Percentiles rank a stretch among this genome's conserved stretches.
Evolutionary conservation across 2,888 invertebrate species (phyloP).

Genomic region (Hypercompe scribonia): DNA sequence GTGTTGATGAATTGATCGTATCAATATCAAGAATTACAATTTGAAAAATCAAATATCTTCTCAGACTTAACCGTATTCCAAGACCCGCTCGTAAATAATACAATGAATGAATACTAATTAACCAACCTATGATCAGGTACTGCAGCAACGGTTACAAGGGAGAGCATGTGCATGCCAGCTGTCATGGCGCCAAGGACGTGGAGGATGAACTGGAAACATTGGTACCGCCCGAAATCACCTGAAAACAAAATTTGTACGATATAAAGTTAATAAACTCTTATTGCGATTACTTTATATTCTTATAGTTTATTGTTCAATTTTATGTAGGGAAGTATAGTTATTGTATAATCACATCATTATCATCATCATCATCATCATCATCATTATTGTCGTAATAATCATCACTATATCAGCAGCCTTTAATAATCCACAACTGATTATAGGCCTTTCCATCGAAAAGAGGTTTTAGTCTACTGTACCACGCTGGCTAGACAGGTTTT

Average conservation of each 20-base stretch:
- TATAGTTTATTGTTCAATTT: not conserved
- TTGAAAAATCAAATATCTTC: constrained; percentile 34
- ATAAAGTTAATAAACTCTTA: not conserved
- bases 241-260: constrained; percentile 56
- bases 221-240: constrained; percentile 95
- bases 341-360: too few species aligned
- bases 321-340: not conserved
- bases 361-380: too few species aligned
- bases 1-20: too few species aligned
- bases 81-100: constrained; percentile 26
- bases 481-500: too few species aligned
- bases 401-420: too few species aligned
- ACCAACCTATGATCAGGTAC: constrained; percentile 90
- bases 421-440: too few species aligned
- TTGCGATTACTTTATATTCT: not conserved
- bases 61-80: constrained; percentile 18
- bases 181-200: constrained; percentile 92
- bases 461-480: too few species aligned
- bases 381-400: too few species aligned
- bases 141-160: constrained; percentile 92
- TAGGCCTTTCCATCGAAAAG: too few species aligned
- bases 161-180: constrained; percentile 94
- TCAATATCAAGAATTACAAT: constrained; percentile 20
- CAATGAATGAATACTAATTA: not conserved
- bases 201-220: constrained; percentile 91